Evolutionary conservation across 2,113 vertebrate genomes (phyloP).

Genomic region (Atractosteus spatula): DNA sequence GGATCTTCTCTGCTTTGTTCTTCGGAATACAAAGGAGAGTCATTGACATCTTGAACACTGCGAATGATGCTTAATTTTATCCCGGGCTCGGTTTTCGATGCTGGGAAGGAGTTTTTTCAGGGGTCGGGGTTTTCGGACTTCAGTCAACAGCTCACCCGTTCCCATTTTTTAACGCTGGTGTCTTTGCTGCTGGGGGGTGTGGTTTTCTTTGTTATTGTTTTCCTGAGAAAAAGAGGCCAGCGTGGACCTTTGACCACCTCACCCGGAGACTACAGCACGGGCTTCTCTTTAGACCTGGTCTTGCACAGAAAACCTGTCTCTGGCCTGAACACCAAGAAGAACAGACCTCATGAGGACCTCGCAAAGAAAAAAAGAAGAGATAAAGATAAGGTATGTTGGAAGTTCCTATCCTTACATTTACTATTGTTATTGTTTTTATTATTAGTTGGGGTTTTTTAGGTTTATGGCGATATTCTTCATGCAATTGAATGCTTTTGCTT

Average conservation of each 20-base stretch:
- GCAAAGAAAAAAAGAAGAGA: conserved; percentile 15
- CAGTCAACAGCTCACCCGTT: background rate
- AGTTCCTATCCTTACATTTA: too few relatives aligned
- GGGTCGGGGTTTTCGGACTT: conserved; percentile 4
- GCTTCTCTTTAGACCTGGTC: background rate
- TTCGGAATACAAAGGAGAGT: background rate
- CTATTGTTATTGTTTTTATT: too few relatives aligned
- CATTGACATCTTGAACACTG: background rate
- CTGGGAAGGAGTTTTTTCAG: background rate
- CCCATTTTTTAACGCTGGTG: conserved; percentile 8
- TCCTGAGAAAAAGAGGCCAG: conserved; percentile 11
- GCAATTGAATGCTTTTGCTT: too few relatives aligned
- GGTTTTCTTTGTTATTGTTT: conserved; percentile 18
- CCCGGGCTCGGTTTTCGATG: background rate
- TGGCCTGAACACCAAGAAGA: background rate
- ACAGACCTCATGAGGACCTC: conserved; percentile 3
- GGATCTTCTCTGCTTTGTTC: background rate
- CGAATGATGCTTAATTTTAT: background rate
- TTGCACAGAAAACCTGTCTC: background rate
- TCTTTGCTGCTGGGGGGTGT: conserved; percentile 20
- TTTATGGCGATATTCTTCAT: too few relatives aligned
- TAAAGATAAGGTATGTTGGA: conserved; percentile 9
- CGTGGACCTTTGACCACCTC: conserved; percentile 1
- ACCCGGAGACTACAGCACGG: background rate
- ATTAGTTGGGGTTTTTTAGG: too few relatives aligned